phyloP scores from a whole-genome alignment of 2,888 invertebrate genomes.

The Stramonita haemastoma region DNA sequence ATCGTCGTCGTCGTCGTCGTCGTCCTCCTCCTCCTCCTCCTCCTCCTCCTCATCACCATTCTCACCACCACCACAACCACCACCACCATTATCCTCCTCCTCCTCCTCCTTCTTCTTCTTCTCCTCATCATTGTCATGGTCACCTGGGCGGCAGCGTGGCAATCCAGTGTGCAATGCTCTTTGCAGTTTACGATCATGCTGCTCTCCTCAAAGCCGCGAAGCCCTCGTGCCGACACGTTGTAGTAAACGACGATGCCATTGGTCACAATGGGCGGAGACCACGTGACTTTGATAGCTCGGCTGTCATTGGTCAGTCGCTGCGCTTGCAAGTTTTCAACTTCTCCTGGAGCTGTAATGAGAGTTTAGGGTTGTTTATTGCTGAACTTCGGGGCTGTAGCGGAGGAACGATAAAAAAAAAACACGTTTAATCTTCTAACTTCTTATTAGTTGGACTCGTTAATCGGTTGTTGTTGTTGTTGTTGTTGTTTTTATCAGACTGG shows the following conservation, averaged over 20 bases:
- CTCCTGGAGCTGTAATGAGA: conserved; percentile 3
- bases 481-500: not conserved
- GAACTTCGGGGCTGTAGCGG: too few species aligned
- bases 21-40: too few species aligned
- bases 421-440: too few species aligned
- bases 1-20: too few species aligned
- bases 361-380: not conserved
- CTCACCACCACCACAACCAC: too few species aligned
- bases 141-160: not conserved
- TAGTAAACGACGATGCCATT: conserved; percentile 25
- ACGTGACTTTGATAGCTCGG: conserved; percentile 15
- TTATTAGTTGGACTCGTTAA: not conserved
- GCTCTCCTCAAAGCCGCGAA: not conserved
- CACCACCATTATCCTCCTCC: too few species aligned
- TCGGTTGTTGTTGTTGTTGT: too few species aligned
- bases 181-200: not conserved
- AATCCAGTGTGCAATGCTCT: not conserved
- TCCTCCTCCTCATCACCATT: too few species aligned
- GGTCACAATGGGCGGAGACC: conserved; percentile 14
- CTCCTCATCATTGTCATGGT: not conserved
- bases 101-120: too few species aligned
- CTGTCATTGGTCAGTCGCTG: not conserved
- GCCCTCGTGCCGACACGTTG: not conserved
- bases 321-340: not conserved
- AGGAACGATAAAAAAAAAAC: too few species aligned